These are phyloP conservation scores for Xiphorhynchus erythropygius DNA, from an alignment of 2,797 vertebrate genomes.

Conservation along the genomic window DNA sequence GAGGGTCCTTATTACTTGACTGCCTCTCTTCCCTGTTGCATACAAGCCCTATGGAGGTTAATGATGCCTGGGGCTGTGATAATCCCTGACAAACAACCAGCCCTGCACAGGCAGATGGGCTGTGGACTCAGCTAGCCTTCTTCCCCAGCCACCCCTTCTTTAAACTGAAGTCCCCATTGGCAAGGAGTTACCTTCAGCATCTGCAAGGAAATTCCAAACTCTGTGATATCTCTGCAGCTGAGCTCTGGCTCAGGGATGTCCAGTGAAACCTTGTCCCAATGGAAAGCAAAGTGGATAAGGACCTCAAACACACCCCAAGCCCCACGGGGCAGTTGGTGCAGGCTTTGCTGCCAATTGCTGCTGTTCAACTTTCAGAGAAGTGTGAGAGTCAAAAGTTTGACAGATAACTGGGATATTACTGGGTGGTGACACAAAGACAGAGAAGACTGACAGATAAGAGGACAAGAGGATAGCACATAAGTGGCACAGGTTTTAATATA, in stretches of 20 bases:
- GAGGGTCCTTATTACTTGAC: neutral
- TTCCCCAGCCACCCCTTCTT: neutral
- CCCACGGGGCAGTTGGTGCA: accelerated
- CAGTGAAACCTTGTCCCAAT: neutral
- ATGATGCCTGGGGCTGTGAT: neutral
- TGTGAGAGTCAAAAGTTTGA: neutral
- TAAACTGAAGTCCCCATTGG: neutral
- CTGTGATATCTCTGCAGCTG: neutral
- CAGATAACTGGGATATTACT: neutral
- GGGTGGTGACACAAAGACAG: neutral
- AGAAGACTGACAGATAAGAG: neutral
- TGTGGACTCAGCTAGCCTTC: neutral
- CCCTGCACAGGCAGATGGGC: neutral
- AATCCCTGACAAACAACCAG: neutral
- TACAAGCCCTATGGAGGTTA: neutral
- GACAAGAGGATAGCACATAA: neutral
- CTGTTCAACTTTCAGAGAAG: neutral
- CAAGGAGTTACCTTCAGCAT: neutral
- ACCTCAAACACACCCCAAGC: neutral
- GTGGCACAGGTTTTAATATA: neutral
- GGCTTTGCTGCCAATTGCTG: neutral
- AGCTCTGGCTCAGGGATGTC: neutral
- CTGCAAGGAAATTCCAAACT: neutral
- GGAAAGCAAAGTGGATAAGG: neutral
- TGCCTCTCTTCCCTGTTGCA: neutral